Conservation (phyloP, 2,113 vertebrate genomes). For the Serilophus lunatus region DNA sequence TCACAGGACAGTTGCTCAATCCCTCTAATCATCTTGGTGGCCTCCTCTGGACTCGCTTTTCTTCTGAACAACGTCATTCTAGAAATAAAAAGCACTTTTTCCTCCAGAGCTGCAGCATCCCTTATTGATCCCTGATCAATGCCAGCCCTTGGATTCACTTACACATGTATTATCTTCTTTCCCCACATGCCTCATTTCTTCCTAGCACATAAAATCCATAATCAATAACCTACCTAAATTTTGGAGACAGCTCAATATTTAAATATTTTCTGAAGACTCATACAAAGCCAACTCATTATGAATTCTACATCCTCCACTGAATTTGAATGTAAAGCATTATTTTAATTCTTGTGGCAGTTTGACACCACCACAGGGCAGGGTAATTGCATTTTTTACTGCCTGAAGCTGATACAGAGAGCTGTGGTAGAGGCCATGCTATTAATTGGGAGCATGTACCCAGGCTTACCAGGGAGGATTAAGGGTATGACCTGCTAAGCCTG, state of each 20-base stretch:
- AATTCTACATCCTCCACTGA: accelerated
- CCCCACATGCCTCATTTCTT: not conserved
- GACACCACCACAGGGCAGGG: not conserved
- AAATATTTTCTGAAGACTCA: not conserved
- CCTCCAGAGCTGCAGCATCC: not conserved
- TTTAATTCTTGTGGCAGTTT: not conserved
- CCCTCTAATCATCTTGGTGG: not conserved
- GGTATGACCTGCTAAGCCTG: not conserved
- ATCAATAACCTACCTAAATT: not conserved
- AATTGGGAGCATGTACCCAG: accelerated
- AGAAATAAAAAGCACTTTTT: not conserved
- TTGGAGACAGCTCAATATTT: not conserved
- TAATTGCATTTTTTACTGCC: not conserved
- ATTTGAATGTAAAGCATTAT: not conserved
- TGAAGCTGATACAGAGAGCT: not conserved
- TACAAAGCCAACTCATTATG: accelerated
- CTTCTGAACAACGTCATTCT: accelerated
- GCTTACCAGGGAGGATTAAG: not conserved
- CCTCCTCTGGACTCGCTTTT: not conserved
- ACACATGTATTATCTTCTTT: not conserved
- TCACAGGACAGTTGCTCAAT: not conserved
- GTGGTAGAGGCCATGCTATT: not conserved
- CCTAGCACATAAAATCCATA: not conserved
- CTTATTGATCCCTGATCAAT: not conserved
- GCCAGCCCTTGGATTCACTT: not conserved